Evolutionary conservation across 2,797 vertebrate species (phyloP).

Genomic region (Leptatherina wallacei): DNA sequence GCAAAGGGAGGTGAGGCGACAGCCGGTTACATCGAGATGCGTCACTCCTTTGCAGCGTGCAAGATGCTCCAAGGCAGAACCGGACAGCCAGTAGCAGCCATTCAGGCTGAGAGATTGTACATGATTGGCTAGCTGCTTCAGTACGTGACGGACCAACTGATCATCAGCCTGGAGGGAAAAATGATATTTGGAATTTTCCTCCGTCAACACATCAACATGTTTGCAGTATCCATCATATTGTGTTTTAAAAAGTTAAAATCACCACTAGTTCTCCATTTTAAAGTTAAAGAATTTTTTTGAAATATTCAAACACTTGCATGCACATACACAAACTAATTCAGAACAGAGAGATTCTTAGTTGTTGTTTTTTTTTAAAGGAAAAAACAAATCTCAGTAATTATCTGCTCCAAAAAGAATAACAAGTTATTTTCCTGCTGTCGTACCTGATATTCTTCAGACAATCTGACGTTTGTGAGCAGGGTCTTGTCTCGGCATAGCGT

Average conservation of each 20-base stretch:
- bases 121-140: conserved; percentile 86
- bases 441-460: conserved; percentile 93
- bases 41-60: conserved; percentile 89
- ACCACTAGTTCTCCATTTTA: background rate
- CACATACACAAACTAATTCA: background rate
- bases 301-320: background rate
- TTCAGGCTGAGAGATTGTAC: conserved; percentile 91
- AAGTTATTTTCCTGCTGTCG: background rate
- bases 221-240: background rate
- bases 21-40: conserved; percentile 90
- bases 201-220: background rate
- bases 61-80: conserved; percentile 86
- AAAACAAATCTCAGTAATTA: background rate
- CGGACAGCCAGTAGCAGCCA: conserved; percentile 94
- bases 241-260: background rate
- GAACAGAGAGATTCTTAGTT: background rate
- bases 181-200: background rate
- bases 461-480: conserved; percentile 86
- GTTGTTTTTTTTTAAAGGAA: too few species aligned
- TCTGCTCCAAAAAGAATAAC: background rate
- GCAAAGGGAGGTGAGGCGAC: conserved; percentile 88
- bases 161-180: conserved; percentile 85
- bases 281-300: background rate
- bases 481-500: conserved; percentile 92
- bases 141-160: conserved; percentile 82